Conservation (phyloP, 2,113 vertebrate species). For the Ammodytes dubius region DNA sequence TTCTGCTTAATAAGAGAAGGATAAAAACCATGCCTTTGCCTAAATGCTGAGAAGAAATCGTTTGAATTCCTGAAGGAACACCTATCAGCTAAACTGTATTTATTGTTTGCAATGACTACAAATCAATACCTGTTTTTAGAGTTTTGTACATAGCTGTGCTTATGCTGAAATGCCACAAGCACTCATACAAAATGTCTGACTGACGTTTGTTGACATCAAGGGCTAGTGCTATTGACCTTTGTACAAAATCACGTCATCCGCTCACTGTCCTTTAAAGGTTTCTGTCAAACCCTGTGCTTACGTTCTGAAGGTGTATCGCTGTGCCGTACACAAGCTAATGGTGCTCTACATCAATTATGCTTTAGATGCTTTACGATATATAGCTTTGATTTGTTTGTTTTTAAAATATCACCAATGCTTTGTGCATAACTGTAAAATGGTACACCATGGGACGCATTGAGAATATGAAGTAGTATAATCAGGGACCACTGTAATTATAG, state of each 20-base stretch:
- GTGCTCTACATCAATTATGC: slow-evolving; percentile 54
- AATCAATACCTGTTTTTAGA: slow-evolving; percentile 25
- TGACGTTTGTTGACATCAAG: slow-evolving; percentile 43
- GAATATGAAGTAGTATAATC: slow-evolving; percentile 37
- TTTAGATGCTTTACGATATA: slow-evolving; percentile 21
- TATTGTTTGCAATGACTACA: slow-evolving; percentile 20
- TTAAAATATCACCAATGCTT: slow-evolving; percentile 49
- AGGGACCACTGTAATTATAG: slow-evolving; percentile 32
- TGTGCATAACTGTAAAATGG: slow-evolving; percentile 62
- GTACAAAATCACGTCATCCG: slow-evolving; percentile 15
- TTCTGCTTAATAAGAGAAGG: slow-evolving; percentile 14
- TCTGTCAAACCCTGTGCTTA: slow-evolving; percentile 55
- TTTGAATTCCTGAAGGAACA: slow-evolving; percentile 19
- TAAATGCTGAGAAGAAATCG: slow-evolving; percentile 42
- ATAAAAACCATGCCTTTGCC: slow-evolving; percentile 31
- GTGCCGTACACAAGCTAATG: slow-evolving; percentile 57
- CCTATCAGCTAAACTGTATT: slow-evolving; percentile 7
- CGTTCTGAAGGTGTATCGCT: slow-evolving; percentile 44
- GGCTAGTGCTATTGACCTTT: slow-evolving; percentile 27
- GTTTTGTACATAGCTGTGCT: slow-evolving; percentile 17
- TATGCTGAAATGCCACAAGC: slow-evolving; percentile 38
- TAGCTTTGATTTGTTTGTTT: slow-evolving; percentile 35
- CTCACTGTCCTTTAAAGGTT: slow-evolving; percentile 15
- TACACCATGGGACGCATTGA: slow-evolving; percentile 38
- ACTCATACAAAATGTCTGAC: slow-evolving; percentile 6